Percentiles rank a stretch among this genome's conserved stretches.
Conservation (phyloP, 2,113 vertebrate species). For the Myotis davidii region DNA sequence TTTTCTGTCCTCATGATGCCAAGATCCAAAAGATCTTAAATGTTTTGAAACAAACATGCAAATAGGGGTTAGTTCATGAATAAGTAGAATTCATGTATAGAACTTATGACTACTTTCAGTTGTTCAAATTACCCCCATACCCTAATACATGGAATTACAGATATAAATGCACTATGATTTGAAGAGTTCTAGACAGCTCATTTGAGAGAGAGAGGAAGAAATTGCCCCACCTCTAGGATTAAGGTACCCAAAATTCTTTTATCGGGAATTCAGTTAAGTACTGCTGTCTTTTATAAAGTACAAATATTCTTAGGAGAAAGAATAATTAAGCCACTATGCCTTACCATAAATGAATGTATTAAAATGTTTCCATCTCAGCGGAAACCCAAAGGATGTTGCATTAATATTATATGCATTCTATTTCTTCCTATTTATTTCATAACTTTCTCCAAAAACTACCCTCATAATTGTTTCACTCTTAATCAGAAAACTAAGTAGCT, state of each 20-base stretch:
- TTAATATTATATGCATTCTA: conserved; percentile 14
- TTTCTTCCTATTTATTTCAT: conserved; percentile 45
- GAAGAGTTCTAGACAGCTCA: not conserved
- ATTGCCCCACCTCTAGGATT: not conserved
- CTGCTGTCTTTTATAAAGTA: conserved; percentile 35
- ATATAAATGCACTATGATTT: not conserved
- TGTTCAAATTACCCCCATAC: not conserved
- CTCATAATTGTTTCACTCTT: conserved; percentile 18
- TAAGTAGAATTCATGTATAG: not conserved
- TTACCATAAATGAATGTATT: not conserved
- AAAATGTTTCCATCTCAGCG: not conserved
- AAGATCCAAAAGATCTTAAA: not conserved
- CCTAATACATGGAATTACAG: not conserved
- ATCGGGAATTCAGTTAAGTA: not conserved
- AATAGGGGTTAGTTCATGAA: not conserved
- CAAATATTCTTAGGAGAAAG: conserved; percentile 40
- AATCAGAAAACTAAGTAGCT: not conserved
- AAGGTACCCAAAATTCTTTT: conserved; percentile 43
- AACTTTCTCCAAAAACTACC: not conserved
- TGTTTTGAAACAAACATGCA: not conserved
- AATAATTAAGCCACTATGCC: not conserved
- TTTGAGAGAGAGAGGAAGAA: not conserved
- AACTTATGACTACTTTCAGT: not conserved
- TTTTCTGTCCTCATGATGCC: not conserved
- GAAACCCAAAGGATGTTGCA: not conserved